Evolutionary conservation across 2,888 invertebrate species (phyloP).

Genomic region (Rhagonycha fulva): DNA sequence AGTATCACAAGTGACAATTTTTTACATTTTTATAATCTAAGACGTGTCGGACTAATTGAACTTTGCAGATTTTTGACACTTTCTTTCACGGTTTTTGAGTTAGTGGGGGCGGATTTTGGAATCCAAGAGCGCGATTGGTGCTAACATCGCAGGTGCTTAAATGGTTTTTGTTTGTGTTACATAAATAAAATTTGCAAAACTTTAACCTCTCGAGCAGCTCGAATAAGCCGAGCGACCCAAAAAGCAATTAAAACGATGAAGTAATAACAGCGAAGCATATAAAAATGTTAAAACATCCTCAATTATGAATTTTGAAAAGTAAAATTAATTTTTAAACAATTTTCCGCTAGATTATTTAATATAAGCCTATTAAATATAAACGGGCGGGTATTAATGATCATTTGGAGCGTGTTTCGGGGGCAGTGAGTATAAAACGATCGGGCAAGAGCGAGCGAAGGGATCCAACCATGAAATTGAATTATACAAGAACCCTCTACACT

Average conservation of each 20-base stretch:
- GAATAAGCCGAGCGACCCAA: background rate
- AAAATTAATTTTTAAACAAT: slow-evolving; percentile 46
- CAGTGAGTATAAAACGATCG: slow-evolving; percentile 44
- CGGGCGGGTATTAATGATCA: slow-evolving; percentile 46
- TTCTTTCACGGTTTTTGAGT: background rate
- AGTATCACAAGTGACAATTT: background rate
- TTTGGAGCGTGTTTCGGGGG: slow-evolving; percentile 39
- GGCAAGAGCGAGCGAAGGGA: slow-evolving; percentile 48
- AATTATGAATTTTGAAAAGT: slow-evolving; percentile 8
- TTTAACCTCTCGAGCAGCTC: too few species aligned
- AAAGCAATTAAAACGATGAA: background rate
- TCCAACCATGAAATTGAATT: slow-evolving; percentile 58
- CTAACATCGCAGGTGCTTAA: background rate
- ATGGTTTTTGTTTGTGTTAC: too few species aligned
- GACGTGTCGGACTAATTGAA: background rate
- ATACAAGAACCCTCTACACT: slow-evolving; percentile 42
- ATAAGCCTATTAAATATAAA: slow-evolving; percentile 51
- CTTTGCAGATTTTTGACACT: background rate
- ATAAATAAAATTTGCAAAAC: too few species aligned
- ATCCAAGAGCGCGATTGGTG: background rate
- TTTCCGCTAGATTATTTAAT: slow-evolving; percentile 52
- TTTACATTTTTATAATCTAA: background rate
- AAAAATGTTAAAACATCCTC: background rate
- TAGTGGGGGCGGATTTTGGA: background rate
- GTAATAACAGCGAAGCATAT: background rate